A percentile compares a stretch with the other conserved stretches of the same genome.
Conservation (phyloP, 53 echinoderm and acorn worm genomes). For the Temnopleurus reevesii region DNA sequence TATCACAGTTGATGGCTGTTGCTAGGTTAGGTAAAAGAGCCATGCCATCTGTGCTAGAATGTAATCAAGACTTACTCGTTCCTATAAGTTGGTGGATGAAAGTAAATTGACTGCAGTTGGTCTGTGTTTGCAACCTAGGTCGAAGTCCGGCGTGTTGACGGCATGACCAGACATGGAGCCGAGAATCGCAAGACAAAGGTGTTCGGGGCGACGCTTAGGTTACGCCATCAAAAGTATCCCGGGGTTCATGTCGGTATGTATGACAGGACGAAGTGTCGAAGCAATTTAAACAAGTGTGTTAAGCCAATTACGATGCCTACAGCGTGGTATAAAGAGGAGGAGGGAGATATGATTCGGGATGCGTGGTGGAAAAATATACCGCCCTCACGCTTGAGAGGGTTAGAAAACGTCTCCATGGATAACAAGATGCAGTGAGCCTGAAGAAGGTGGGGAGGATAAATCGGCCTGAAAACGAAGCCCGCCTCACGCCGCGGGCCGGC, state of each 20-base stretch:
- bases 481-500: slow-evolving; percentile 35
- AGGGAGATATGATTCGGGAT: slow-evolving; percentile 27
- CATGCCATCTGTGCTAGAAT: no score
- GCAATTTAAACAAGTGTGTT: slow-evolving; percentile 54
- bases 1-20: no score
- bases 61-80: no score
- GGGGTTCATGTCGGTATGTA: background rate
- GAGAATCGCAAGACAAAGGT: slow-evolving; percentile 46
- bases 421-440: background rate
- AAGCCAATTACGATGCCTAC: slow-evolving; percentile 50
- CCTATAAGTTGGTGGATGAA: no score
- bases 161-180: background rate
- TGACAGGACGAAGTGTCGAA: slow-evolving; percentile 25
- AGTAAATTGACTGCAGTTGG: no score
- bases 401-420: background rate
- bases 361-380: background rate
- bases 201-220: slow-evolving; percentile 17
- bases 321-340: background rate
- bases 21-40: no score
- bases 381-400: slow-evolving; percentile 38
- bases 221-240: background rate
- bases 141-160: slow-evolving; percentile 40
- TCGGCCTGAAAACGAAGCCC: slow-evolving; percentile 43
- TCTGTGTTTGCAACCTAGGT: no score
- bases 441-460: slow-evolving; percentile 36